phyloP scores from a whole-genome alignment of 2,888 invertebrate species.

The Zootermopsis nevadensis region DNA sequence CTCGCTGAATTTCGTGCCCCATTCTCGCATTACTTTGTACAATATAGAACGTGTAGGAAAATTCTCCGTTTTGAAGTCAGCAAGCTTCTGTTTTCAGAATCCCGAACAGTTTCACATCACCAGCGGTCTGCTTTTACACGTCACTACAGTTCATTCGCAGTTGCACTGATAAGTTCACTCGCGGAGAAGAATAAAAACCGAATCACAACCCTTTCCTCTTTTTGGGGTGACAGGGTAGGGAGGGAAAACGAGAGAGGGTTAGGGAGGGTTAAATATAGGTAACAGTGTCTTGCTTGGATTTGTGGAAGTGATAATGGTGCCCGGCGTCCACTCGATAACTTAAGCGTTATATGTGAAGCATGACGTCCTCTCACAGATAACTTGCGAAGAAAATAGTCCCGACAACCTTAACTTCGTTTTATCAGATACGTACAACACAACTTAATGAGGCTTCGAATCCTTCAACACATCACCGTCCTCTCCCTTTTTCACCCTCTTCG shows the following conservation, averaged over 20 bases:
- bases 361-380: slow-evolving; percentile 8
- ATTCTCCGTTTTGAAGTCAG: background rate
- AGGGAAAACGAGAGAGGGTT: background rate
- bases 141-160: slow-evolving; percentile 12
- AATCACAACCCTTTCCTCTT: slow-evolving; percentile 24
- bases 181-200: slow-evolving; percentile 28
- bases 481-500: slow-evolving; percentile 41
- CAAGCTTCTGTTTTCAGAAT: background rate
- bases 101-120: background rate
- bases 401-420: background rate
- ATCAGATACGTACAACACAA: background rate
- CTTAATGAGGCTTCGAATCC: slow-evolving; percentile 6
- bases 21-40: slow-evolving; percentile 22
- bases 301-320: background rate
- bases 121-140: background rate
- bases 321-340: background rate
- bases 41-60: background rate
- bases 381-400: slow-evolving; percentile 30
- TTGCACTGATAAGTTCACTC: background rate
- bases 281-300: slow-evolving; percentile 7
- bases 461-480: slow-evolving; percentile 39
- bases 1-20: background rate
- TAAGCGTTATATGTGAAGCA: background rate
- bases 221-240: background rate
- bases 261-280: slow-evolving; percentile 22